Percentiles rank a stretch among this genome's conserved stretches.
Evolutionary conservation across 1,140 invertebrate genomes (phyloP).

Genomic region (Heliconius himera): DNA sequence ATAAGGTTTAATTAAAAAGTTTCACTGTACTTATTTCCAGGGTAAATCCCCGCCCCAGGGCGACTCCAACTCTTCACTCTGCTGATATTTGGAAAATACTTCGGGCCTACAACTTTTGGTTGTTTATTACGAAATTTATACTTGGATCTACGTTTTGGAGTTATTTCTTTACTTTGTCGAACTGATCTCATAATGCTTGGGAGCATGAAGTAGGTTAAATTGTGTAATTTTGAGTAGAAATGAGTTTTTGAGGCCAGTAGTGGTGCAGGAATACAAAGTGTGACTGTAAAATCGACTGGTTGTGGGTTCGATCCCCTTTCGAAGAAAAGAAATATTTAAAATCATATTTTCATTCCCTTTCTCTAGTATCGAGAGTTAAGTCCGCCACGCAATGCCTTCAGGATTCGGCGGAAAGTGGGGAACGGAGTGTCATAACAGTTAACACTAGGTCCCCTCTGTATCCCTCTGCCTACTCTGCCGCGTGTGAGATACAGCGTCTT

Average conservation of each 20-base stretch:
- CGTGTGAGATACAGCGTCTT: neutral
- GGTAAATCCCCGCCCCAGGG: constrained; percentile 19
- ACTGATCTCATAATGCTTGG: neutral
- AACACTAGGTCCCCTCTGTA: no score
- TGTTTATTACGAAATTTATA: constrained; percentile 28
- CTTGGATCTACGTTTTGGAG: constrained; percentile 13
- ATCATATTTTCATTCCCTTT: neutral
- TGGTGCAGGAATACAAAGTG: no score
- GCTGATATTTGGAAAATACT: constrained; percentile 23
- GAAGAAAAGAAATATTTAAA: no score
- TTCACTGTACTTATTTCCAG: constrained; percentile 6
- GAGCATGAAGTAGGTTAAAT: neutral
- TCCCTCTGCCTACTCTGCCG: no score
- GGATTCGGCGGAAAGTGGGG: no score
- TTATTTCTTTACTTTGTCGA: constrained; percentile 14
- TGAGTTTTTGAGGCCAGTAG: neutral
- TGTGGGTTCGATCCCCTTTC: no score
- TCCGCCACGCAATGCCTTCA: neutral
- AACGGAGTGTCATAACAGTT: no score
- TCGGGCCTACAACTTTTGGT: constrained; percentile 25
- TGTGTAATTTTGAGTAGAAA: neutral
- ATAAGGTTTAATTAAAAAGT: constrained; percentile 34
- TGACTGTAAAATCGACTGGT: no score
- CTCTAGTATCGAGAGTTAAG: neutral
- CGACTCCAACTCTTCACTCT: constrained; percentile 25